A percentile compares a stretch with the other conserved stretches of the same genome.
Evolutionary conservation across 1,140 invertebrate species (phyloP).

Genomic region (Cotesia typhae): DNA sequence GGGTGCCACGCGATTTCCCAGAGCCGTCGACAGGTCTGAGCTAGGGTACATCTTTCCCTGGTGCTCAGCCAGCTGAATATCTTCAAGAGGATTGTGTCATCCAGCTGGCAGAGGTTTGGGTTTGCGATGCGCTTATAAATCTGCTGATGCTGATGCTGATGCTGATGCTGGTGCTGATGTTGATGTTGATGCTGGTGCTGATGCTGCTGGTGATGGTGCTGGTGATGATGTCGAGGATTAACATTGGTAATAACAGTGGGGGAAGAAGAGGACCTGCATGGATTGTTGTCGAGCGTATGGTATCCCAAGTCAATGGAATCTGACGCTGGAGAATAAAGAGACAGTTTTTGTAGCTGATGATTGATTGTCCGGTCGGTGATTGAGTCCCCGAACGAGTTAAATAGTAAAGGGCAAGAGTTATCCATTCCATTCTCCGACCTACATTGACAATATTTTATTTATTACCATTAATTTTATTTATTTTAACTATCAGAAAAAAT

Average conservation of each 20-base stretch:
- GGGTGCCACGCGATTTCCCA: slow-evolving; percentile 85
- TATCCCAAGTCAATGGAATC: slow-evolving; percentile 60
- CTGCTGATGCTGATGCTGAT: slow-evolving; percentile 24
- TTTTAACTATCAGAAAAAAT: too few species aligned
- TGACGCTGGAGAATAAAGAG: slow-evolving; percentile 50
- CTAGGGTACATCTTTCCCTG: slow-evolving; percentile 79
- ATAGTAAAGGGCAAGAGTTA: slow-evolving; percentile 53
- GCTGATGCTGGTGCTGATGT: too few species aligned
- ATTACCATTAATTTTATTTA: too few species aligned
- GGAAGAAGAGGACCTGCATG: slow-evolving; percentile 50
- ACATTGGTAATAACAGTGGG: slow-evolving; percentile 40
- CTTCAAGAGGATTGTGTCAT: slow-evolving; percentile 68
- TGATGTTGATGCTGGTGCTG: too few species aligned
- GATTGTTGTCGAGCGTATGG: slow-evolving; percentile 60
- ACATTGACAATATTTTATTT: slow-evolving; percentile 30
- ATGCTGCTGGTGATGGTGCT: too few species aligned
- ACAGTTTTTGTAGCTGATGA: slow-evolving; percentile 50
- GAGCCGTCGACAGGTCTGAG: slow-evolving; percentile 83
- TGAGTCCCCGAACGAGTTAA: slow-evolving; percentile 51
- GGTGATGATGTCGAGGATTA: too few species aligned
- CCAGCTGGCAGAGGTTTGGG: slow-evolving; percentile 53
- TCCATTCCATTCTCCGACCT: slow-evolving; percentile 63
- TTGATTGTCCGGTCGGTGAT: slow-evolving; percentile 44
- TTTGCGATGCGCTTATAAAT: slow-evolving; percentile 45
- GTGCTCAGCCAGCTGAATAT: slow-evolving; percentile 82